phyloP scores from a whole-genome alignment of 2,888 invertebrate genomes.

The Omphaloscelis lunosa region DNA sequence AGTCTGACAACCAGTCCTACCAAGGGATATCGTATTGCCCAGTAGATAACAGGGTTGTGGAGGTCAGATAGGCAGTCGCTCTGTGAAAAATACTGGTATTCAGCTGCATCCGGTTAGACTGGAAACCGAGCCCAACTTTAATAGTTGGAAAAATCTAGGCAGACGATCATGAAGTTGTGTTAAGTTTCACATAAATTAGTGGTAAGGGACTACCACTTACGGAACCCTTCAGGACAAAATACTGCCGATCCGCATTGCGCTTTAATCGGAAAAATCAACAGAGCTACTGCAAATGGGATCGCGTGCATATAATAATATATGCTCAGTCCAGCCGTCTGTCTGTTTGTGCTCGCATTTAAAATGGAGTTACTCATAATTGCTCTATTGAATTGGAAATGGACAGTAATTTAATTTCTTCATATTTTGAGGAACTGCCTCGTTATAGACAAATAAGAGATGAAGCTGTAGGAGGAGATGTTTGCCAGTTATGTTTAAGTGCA shows the following conservation, averaged over 20 bases:
- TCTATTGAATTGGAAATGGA: conserved; percentile 29
- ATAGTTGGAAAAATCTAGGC: too few species aligned
- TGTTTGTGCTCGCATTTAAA: conserved; percentile 41
- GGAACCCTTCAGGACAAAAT: conserved; percentile 76
- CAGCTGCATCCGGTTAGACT: too few species aligned
- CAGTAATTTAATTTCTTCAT: conserved; percentile 18
- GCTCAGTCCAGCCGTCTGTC: conserved; percentile 56
- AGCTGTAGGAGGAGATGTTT: not conserved
- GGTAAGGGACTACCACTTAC: conserved; percentile 22
- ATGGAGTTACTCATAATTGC: conserved; percentile 43
- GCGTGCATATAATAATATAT: conserved; percentile 68
- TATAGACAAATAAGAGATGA: not conserved
- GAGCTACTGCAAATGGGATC: conserved; percentile 66
- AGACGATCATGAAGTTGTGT: too few species aligned
- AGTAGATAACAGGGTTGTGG: too few species aligned
- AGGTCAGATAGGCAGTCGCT: too few species aligned
- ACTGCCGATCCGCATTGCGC: conserved; percentile 81
- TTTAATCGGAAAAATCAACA: conserved; percentile 88
- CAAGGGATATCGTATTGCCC: too few species aligned
- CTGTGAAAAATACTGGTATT: too few species aligned
- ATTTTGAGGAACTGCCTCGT: not conserved
- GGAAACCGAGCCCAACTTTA: too few species aligned
- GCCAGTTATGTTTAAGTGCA: not conserved
- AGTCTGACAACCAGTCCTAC: too few species aligned
- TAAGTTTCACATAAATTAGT: conserved; percentile 8